phyloP scores from a whole-genome alignment of 2,888 invertebrate species.

The Punctoribates punctum region DNA sequence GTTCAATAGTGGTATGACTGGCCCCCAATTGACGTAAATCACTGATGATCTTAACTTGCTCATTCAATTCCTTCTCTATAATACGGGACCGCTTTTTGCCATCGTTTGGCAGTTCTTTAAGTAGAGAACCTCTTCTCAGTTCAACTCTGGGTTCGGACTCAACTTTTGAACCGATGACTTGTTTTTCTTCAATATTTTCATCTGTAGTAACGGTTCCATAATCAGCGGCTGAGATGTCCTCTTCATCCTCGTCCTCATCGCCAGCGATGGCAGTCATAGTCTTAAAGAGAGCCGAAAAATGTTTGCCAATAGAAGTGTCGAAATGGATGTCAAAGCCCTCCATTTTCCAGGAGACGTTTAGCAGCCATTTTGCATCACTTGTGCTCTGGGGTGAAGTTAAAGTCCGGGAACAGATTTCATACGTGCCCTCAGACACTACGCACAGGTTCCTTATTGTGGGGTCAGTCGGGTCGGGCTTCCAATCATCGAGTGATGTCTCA shows the following conservation, averaged over 20 bases:
- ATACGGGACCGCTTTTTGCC: constrained; percentile 70
- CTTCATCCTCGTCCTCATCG: constrained; percentile 71
- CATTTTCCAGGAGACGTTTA: constrained; percentile 99
- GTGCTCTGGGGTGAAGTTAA: constrained; percentile 63
- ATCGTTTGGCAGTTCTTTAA: constrained; percentile 51
- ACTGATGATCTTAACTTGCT: constrained; percentile 91
- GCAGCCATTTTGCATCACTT: constrained; percentile 85
- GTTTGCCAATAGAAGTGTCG: constrained; percentile 93
- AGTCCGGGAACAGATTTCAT: constrained; percentile 92
- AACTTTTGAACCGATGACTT: background rate
- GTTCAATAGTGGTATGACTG: constrained; percentile 81
- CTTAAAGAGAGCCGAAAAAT: constrained; percentile 86
- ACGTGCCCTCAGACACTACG: constrained; percentile 97
- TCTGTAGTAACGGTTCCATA: constrained; percentile 37
- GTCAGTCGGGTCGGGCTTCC: constrained; percentile 85
- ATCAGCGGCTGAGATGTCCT: constrained; percentile 63
- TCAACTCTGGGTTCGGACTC: background rate
- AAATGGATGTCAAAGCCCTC: constrained; percentile 95
- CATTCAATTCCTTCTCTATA: constrained; percentile 95
- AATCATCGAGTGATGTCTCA: constrained; percentile 91
- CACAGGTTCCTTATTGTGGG: constrained; percentile 80
- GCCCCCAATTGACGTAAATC: constrained; percentile 75
- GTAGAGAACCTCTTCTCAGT: background rate
- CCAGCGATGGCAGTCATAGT: constrained; percentile 93
- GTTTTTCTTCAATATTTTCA: background rate